phyloP scores from a whole-genome alignment of 2,888 invertebrate genomes.

The Parapristionchus giblindavisi region DNA sequence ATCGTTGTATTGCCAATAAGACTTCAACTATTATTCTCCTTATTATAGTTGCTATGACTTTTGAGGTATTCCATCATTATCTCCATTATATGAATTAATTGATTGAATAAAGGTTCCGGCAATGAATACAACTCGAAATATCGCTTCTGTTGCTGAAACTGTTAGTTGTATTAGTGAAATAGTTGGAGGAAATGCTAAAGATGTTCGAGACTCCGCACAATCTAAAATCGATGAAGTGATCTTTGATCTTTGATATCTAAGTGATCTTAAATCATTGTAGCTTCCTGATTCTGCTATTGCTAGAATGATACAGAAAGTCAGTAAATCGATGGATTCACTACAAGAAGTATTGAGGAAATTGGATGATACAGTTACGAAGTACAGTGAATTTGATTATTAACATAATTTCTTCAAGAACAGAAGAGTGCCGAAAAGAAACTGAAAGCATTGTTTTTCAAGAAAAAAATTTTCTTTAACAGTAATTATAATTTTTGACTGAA shows the following conservation, averaged over 20 bases:
- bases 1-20: constrained; percentile 25
- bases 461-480: too few species aligned
- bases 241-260: neutral
- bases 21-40: constrained; percentile 26
- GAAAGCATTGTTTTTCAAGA: too few species aligned
- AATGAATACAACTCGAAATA: constrained; percentile 23
- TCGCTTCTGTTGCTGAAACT: constrained; percentile 4
- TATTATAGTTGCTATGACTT: constrained; percentile 22
- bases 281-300: constrained; percentile 15
- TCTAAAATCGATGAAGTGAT: constrained; percentile 14
- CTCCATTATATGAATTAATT: neutral
- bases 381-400: too few species aligned
- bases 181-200: constrained; percentile 8
- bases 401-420: too few species aligned
- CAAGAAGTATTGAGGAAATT: constrained; percentile 8
- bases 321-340: constrained; percentile 4
- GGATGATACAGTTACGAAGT: constrained; percentile 27
- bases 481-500: too few species aligned
- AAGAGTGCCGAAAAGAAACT: neutral
- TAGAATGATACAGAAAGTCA: neutral
- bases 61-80: neutral
- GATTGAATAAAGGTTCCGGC: constrained; percentile 8
- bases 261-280: neutral
- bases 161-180: neutral
- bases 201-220: constrained; percentile 15